Evolutionary conservation across 2,797 vertebrate genomes (phyloP).

Genomic region (Glossophaga mutica): DNA sequence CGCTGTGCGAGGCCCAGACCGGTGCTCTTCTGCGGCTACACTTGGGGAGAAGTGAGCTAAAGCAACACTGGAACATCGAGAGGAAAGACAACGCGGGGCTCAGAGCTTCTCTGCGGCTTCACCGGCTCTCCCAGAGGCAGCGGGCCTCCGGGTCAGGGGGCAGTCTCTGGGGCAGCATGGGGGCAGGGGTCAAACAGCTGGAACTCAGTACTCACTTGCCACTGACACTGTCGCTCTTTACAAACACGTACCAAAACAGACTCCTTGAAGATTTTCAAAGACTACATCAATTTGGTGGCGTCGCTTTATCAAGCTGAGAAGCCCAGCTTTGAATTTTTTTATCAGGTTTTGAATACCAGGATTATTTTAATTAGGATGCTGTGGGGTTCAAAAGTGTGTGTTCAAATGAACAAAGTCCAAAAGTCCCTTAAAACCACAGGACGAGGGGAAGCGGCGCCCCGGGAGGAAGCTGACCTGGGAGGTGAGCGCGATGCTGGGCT

Average conservation of each 20-base stretch:
- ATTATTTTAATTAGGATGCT: not conserved
- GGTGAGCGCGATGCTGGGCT: constrained; percentile 97
- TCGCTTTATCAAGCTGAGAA: not conserved
- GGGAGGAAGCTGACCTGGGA: constrained; percentile 89
- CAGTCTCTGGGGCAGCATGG: not conserved
- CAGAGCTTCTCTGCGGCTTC: not conserved
- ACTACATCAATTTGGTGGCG: not conserved
- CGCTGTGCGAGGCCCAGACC: not conserved
- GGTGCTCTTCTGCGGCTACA: not conserved
- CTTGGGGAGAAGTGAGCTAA: not conserved
- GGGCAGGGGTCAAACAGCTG: not conserved
- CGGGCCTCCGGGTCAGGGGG: not conserved
- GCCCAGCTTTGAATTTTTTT: not conserved
- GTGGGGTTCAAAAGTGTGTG: no score
- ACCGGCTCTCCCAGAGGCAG: not conserved
- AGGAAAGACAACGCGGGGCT: not conserved
- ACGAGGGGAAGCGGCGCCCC: not conserved
- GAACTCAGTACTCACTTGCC: not conserved
- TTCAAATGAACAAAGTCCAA: not conserved
- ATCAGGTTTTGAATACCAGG: not conserved
- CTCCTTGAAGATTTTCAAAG: not conserved
- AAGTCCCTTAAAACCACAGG: not conserved
- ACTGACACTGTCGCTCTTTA: not conserved
- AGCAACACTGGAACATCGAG: not conserved
- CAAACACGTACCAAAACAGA: not conserved